Evolutionary conservation across 92 coral and sea anemone genomes (phyloP).

Genomic region (Paramuricea clavata): DNA sequence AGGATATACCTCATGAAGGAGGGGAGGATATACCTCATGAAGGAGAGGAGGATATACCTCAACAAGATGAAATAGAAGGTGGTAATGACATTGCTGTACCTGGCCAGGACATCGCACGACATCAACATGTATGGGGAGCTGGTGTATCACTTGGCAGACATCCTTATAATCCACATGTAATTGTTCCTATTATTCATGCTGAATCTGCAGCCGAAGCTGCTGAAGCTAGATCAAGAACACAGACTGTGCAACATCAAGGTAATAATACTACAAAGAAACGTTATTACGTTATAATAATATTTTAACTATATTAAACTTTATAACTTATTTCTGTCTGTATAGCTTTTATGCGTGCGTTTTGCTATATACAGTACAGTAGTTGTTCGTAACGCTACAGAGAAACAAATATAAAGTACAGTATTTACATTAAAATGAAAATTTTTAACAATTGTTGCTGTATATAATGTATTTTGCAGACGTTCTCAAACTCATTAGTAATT

Average conservation of each 20-base stretch:
- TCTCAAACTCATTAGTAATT: too few relatives aligned
- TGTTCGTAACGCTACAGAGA: too few relatives aligned
- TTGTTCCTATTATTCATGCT: conserved; percentile 70
- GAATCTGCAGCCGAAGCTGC: conserved; percentile 90
- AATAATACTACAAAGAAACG: too few relatives aligned
- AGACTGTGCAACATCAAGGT: conserved; percentile 19
- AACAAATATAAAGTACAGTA: too few relatives aligned
- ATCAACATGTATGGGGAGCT: conserved; percentile 78
- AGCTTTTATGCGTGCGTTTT: too few relatives aligned
- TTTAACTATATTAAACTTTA: too few relatives aligned
- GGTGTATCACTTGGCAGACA: conserved; percentile 85
- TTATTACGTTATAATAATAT: too few relatives aligned
- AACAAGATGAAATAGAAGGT: conserved; percentile 3
- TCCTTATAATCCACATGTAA: conserved; percentile 79
- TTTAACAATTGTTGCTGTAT: too few relatives aligned
- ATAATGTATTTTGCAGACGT: too few relatives aligned
- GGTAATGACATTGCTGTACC: conserved; percentile 23
- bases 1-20: not conserved
- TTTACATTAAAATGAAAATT: too few relatives aligned
- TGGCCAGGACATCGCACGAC: conserved; percentile 27
- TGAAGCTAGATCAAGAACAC: conserved; percentile 76
- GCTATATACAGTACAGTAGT: too few relatives aligned
- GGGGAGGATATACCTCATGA: not conserved
- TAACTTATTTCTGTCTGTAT: too few relatives aligned
- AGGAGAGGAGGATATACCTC: not conserved